Percentiles rank a stretch among this genome's conserved stretches.
phyloP scores from a whole-genome alignment of 2,888 invertebrate genomes.

The Drosophila nr. fundita region DNA sequence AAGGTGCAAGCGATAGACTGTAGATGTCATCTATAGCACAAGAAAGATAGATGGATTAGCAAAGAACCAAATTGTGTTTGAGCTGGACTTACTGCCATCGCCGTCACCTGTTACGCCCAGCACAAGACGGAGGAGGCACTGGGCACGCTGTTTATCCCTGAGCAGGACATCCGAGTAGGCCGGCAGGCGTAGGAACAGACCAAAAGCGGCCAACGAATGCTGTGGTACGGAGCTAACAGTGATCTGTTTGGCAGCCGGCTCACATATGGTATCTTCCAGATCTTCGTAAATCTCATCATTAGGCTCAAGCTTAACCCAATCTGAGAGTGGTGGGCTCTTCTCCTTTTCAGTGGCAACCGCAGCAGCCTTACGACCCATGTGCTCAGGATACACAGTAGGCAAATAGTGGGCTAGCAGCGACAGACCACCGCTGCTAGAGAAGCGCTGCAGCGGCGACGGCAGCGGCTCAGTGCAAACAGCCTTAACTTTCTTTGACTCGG shows the following conservation, averaged over 20 bases:
- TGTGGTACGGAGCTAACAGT: slow-evolving; percentile 91
- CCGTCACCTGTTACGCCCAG: slow-evolving; percentile 96
- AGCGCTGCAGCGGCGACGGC: slow-evolving; percentile 90
- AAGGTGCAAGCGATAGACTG: slow-evolving; percentile 88
- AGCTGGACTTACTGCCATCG: slow-evolving; percentile 89
- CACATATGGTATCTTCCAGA: slow-evolving; percentile 86
- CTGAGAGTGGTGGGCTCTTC: slow-evolving; percentile 83
- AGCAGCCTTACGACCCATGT: slow-evolving; percentile 87
- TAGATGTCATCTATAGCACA: slow-evolving; percentile 88
- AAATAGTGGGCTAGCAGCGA: slow-evolving; percentile 95
- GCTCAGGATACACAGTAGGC: slow-evolving; percentile 94
- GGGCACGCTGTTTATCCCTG: slow-evolving; percentile 92
- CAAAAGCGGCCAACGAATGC: slow-evolving; percentile 96
- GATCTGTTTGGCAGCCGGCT: slow-evolving; percentile 86
- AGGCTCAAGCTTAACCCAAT: slow-evolving; percentile 86
- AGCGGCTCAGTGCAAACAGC: slow-evolving; percentile 83
- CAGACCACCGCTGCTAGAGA: slow-evolving; percentile 94
- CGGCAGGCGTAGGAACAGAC: slow-evolving; percentile 93
- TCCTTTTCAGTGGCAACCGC: slow-evolving; percentile 85
- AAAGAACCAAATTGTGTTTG: background rate
- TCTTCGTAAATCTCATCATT: slow-evolving; percentile 88
- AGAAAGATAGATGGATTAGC: background rate
- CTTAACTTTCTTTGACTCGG: slow-evolving; percentile 67
- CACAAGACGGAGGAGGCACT: slow-evolving; percentile 93
- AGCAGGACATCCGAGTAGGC: slow-evolving; percentile 96